Conservation (phyloP, 2,888 invertebrate species). For the Drosophila anceps region DNA sequence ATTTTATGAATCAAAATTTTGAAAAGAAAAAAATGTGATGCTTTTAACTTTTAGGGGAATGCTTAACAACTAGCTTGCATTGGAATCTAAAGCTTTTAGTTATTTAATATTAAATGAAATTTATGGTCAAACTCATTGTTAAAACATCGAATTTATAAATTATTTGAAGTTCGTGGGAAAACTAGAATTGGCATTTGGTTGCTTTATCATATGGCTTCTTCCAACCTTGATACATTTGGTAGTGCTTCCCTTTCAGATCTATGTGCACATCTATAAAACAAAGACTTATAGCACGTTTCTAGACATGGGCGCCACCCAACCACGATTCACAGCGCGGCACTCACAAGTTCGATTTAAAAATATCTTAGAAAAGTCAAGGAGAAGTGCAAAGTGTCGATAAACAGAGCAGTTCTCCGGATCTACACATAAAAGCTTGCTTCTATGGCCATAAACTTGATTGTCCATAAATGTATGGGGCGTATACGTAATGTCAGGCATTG, state of each 20-base stretch:
- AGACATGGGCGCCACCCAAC: background rate
- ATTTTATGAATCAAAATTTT: slow-evolving; percentile 14
- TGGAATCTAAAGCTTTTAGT: background rate
- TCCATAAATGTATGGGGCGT: slow-evolving; percentile 80
- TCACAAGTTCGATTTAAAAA: slow-evolving; percentile 65
- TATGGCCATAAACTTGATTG: slow-evolving; percentile 71
- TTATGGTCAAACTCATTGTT: slow-evolving; percentile 11
- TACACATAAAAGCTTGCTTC: slow-evolving; percentile 14
- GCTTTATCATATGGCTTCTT: slow-evolving; percentile 6
- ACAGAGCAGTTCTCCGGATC: slow-evolving; percentile 39
- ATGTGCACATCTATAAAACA: slow-evolving; percentile 32
- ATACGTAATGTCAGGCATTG: slow-evolving; percentile 73
- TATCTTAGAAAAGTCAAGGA: slow-evolving; percentile 70
- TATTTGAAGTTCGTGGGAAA: background rate
- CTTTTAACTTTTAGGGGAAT: background rate
- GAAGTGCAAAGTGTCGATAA: slow-evolving; percentile 72
- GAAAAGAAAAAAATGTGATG: background rate
- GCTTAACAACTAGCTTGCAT: background rate
- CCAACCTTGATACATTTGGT: slow-evolving; percentile 5
- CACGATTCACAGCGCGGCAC: slow-evolving; percentile 20
- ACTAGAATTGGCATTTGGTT: slow-evolving; percentile 10
- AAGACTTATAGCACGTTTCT: slow-evolving; percentile 9
- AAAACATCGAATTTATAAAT: background rate
- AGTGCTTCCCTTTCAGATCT: slow-evolving; percentile 7
- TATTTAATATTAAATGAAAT: slow-evolving; percentile 12